Conservation (phyloP, 2,113 vertebrate genomes). For the Eudyptes chrysolophus region DNA sequence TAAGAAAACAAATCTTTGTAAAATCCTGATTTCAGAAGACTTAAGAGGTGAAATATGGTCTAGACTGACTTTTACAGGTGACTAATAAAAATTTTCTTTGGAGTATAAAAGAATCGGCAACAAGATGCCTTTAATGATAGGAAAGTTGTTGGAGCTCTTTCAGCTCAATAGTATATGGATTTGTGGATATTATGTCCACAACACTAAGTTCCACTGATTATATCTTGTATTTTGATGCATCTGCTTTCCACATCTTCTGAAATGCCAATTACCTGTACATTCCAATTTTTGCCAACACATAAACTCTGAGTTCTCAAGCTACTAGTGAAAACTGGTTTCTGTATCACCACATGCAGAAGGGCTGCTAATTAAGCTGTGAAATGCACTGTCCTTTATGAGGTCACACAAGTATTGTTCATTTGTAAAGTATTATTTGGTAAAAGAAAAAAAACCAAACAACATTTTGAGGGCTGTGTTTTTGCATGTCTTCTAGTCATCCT, state of each 20-base stretch:
- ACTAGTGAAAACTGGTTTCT: not conserved
- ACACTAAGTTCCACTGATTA: not conserved
- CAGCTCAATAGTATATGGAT: not conserved
- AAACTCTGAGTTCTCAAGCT: not conserved
- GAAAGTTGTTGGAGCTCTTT: not conserved
- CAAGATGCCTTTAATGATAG: not conserved
- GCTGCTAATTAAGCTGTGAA: not conserved
- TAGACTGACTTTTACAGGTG: not conserved
- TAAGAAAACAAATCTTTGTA: not conserved
- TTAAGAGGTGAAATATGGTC: not conserved
- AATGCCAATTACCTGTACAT: fast-evolving
- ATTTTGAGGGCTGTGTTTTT: not conserved
- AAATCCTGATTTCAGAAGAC: not conserved
- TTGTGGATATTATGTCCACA: not conserved
- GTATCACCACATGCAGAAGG: fast-evolving
- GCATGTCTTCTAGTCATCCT: not conserved
- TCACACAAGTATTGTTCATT: not conserved
- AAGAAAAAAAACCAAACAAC: too few species aligned
- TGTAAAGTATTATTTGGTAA: not conserved
- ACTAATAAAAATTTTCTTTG: not conserved
- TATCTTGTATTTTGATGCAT: not conserved
- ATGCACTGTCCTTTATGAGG: not conserved
- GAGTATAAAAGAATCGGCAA: not conserved
- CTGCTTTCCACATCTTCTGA: not conserved
- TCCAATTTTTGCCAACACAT: not conserved